Conservation (phyloP, 2,113 vertebrate species). For the Arizona elegans region DNA sequence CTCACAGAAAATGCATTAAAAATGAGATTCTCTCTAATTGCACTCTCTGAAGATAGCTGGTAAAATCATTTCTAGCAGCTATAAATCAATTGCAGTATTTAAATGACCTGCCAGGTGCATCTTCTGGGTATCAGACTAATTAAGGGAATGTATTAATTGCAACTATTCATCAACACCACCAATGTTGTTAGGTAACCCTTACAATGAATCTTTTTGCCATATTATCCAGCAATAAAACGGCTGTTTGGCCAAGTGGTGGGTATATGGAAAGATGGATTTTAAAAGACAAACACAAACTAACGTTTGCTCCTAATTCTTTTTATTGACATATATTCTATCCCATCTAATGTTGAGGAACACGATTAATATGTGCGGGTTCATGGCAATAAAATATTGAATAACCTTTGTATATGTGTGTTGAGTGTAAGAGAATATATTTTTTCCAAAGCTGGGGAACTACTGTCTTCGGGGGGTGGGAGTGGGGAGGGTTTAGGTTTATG, state of each 20-base stretch:
- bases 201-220: conserved; percentile 74
- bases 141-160: conserved; percentile 84
- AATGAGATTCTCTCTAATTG: conserved; percentile 79
- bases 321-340: conserved; percentile 23
- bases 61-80: conserved; percentile 80
- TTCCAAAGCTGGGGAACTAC: neutral
- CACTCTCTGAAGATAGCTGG: conserved; percentile 78
- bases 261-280: neutral
- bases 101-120: conserved; percentile 84
- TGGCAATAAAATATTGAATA: neutral
- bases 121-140: conserved; percentile 83
- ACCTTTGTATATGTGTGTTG: neutral
- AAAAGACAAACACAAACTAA: neutral
- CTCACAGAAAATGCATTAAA: conserved; percentile 76
- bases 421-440: neutral
- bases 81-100: conserved; percentile 84
- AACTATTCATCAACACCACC: conserved; percentile 83
- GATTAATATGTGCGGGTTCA: conserved; percentile 5
- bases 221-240: conserved; percentile 70
- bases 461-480: neutral
- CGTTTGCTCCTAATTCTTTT: conserved; percentile 27
- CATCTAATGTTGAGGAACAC: neutral
- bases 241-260: conserved; percentile 61
- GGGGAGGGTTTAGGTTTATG: neutral
- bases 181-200: conserved; percentile 74